phyloP scores from a whole-genome alignment of 1,140 invertebrate species.

The Tetranychus cinnabarinus region DNA sequence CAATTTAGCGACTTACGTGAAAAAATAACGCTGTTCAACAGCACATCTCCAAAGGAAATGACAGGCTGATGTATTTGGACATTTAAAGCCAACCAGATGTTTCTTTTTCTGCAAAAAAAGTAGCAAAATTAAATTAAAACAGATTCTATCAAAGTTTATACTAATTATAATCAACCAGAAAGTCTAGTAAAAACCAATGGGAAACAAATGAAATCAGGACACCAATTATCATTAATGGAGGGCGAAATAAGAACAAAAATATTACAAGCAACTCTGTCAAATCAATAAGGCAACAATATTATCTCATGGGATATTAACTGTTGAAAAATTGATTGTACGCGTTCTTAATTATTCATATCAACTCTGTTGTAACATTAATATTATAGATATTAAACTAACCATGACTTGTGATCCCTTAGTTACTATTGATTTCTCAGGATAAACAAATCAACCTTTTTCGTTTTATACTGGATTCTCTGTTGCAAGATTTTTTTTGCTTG shows the following conservation, averaged over 20 bases:
- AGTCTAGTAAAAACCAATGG: too few relatives aligned
- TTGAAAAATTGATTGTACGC: neutral
- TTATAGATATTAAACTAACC: neutral
- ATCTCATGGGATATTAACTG: too few relatives aligned
- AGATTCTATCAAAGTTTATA: too few relatives aligned
- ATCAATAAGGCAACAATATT: neutral
- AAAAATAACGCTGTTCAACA: conserved; percentile 89
- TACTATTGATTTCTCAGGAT: neutral
- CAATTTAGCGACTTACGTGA: conserved; percentile 47
- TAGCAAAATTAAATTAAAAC: neutral
- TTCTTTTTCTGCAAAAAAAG: conserved; percentile 46
- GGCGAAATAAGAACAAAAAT: too few relatives aligned
- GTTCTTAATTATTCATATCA: conserved; percentile 5
- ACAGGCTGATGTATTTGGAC: conserved; percentile 62
- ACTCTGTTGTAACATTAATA: too few relatives aligned
- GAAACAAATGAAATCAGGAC: too few relatives aligned
- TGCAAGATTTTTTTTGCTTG: too few relatives aligned
- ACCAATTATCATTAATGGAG: too few relatives aligned
- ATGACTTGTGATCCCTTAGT: neutral
- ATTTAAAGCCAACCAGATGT: conserved; percentile 85
- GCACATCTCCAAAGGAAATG: conserved; percentile 85
- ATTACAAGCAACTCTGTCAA: neutral
- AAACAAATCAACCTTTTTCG: neutral
- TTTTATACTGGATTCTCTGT: too few relatives aligned
- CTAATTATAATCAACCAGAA: too few relatives aligned